Percentiles rank a stretch among this genome's conserved stretches.
These are phyloP conservation scores for Diarsia rubi DNA, from an alignment of 2,888 invertebrate genomes.

Conservation along the genomic window DNA sequence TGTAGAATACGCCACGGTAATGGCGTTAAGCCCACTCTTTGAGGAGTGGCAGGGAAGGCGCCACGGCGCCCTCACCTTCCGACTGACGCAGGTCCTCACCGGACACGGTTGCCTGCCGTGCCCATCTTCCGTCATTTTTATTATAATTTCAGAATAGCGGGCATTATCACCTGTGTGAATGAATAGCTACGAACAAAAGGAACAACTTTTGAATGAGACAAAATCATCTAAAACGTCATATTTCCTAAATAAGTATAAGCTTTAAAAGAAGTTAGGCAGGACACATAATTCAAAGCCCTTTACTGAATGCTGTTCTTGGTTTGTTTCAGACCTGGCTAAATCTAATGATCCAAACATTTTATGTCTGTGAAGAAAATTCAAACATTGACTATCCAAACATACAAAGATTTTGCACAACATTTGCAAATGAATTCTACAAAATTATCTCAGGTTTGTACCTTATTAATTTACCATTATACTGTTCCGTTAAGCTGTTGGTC, in stretches of 20 bases:
- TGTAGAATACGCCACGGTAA: too few species aligned
- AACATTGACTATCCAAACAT: slow-evolving; percentile 82
- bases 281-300: background rate
- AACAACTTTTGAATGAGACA: background rate
- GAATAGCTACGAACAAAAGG: background rate
- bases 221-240: background rate
- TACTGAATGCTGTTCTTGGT: background rate
- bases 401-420: slow-evolving; percentile 76
- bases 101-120: background rate
- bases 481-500: too few species aligned
- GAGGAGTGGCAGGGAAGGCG: too few species aligned
- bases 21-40: too few species aligned
- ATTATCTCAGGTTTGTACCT: slow-evolving; percentile 77
- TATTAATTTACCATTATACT: background rate
- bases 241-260: background rate
- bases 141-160: background rate
- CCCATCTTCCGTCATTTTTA: background rate
- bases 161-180: background rate
- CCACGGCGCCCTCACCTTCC: too few species aligned
- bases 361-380: slow-evolving; percentile 80
- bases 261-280: too few species aligned
- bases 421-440: slow-evolving; percentile 82
- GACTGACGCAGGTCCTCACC: too few species aligned
- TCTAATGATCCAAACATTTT: slow-evolving; percentile 81
- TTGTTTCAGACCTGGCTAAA: slow-evolving; percentile 83